Percentiles rank a stretch among this genome's conserved stretches.
Conservation (phyloP, 2,113 vertebrate genomes). For the Sylvietta virens region DNA sequence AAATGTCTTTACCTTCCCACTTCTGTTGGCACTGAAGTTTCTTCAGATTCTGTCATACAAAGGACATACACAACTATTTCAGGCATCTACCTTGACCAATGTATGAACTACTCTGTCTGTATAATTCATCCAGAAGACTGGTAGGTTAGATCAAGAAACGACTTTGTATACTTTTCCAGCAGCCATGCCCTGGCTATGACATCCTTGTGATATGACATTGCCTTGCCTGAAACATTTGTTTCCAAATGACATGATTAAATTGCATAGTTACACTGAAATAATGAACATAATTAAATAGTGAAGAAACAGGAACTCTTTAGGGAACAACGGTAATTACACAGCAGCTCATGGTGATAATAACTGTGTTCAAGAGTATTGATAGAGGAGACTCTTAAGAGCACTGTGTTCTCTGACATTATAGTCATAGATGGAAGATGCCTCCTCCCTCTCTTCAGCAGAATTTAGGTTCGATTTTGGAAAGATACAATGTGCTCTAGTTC, state of each 20-base stretch:
- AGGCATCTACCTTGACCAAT: background rate
- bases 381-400: background rate
- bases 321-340: background rate
- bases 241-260: background rate
- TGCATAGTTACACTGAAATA: background rate
- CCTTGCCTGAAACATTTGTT: background rate
- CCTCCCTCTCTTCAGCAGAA: background rate
- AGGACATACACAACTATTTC: background rate
- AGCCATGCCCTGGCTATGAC: background rate
- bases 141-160: background rate
- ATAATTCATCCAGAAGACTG: background rate
- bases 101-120: background rate
- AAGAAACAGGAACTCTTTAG: background rate
- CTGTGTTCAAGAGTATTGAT: background rate
- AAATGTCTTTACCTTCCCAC: background rate
- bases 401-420: background rate
- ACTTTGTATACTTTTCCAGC: background rate
- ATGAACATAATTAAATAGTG: slow-evolving; percentile 13
- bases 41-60: background rate
- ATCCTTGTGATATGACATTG: background rate
- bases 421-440: background rate
- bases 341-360: slow-evolving; percentile 12
- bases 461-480: background rate
- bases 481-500: background rate
- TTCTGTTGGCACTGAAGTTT: background rate